A percentile compares a stretch with the other conserved stretches of the same genome.
Conservation (phyloP, 2,113 vertebrate genomes). For the Atlantisia rogersi region DNA sequence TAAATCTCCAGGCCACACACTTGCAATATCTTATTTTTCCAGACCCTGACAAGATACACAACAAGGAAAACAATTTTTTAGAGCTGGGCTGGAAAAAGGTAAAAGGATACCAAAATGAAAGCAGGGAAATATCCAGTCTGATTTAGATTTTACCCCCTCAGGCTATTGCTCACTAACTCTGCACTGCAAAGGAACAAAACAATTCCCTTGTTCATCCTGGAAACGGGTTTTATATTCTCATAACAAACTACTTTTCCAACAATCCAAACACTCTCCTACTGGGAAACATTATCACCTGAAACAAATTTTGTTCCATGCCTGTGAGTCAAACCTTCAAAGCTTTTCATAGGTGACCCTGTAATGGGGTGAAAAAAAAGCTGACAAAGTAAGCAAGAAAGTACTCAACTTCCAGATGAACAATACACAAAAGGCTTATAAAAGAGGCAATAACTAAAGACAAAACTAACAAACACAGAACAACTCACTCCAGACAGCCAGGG, state of each 20-base stretch:
- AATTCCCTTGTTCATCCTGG: conserved; percentile 20
- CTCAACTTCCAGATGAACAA: conserved; percentile 51
- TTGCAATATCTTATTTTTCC: background rate
- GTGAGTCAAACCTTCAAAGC: conserved; percentile 51
- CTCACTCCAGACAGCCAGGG: background rate
- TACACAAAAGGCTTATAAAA: conserved; percentile 55
- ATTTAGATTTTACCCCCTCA: background rate
- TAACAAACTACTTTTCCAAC: conserved; percentile 55
- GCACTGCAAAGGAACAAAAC: conserved; percentile 2
- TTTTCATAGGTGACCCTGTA: conserved; percentile 41
- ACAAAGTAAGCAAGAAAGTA: conserved; percentile 18
- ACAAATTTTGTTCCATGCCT: conserved; percentile 40
- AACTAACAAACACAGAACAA: conserved; percentile 1
- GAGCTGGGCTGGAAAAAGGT: background rate
- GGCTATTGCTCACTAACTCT: conserved; percentile 8
- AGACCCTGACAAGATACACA: background rate
- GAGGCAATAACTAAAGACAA: conserved; percentile 38
- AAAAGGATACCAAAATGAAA: background rate
- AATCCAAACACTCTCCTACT: conserved; percentile 14
- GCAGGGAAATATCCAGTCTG: background rate
- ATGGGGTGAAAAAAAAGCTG: conserved; percentile 30
- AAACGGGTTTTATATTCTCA: conserved; percentile 56
- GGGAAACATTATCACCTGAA: conserved; percentile 61
- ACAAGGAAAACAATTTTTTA: background rate
- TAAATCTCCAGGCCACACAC: background rate